These are phyloP conservation scores for Cistogaster globosa DNA, from an alignment of 2,888 invertebrate genomes.

Conservation along the genomic window DNA sequence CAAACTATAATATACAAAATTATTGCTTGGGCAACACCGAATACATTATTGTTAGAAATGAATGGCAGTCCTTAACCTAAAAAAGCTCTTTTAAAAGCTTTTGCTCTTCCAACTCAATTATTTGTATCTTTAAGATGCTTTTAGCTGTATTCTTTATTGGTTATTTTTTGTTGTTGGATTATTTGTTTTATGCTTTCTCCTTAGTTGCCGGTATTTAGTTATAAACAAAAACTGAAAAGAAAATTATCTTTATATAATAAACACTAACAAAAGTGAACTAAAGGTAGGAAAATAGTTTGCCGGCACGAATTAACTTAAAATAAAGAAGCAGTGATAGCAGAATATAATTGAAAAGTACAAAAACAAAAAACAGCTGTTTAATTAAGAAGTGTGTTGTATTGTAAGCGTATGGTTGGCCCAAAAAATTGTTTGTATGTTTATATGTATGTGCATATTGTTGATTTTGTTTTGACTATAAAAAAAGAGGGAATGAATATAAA, in stretches of 20 bases:
- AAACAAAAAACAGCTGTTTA: conserved; percentile 59
- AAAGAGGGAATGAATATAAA: conserved; percentile 56
- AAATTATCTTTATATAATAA: background rate
- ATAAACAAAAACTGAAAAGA: conserved; percentile 3
- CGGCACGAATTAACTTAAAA: background rate
- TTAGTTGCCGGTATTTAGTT: conserved; percentile 45
- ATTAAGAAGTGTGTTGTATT: conserved; percentile 40
- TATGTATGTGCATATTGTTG: conserved; percentile 36
- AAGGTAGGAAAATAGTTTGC: background rate
- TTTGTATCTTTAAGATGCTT: conserved; percentile 40
- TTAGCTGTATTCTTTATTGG: background rate
- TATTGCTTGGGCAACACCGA: background rate
- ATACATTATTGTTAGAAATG: background rate
- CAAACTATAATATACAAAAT: no score
- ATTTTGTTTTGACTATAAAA: conserved; percentile 41
- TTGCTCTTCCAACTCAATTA: conserved; percentile 3
- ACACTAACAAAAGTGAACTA: conserved; percentile 8
- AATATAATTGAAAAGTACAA: conserved; percentile 7
- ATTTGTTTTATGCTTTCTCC: conserved; percentile 27
- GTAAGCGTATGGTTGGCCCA: conserved; percentile 40
- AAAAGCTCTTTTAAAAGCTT: conserved; percentile 48
- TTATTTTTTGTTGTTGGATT: background rate
- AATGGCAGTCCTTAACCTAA: background rate
- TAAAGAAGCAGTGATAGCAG: conserved; percentile 2
- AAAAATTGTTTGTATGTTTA: conserved; percentile 6